Conservation (phyloP, 2,797 vertebrate genomes). For the Pangasius macronema region DNA sequence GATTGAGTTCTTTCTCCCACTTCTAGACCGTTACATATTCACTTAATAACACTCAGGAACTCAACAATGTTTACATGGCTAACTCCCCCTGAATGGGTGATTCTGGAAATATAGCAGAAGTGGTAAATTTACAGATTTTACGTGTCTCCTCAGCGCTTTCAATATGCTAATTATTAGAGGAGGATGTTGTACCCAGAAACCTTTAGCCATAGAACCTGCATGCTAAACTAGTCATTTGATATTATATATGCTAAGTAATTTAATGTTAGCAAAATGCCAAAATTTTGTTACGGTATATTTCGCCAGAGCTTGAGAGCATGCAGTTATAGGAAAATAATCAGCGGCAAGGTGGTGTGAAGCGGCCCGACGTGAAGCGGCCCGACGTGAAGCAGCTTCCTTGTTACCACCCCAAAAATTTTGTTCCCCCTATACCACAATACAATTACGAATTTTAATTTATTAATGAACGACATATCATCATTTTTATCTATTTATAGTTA, state of each 20-base stretch:
- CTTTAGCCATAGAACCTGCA: neutral
- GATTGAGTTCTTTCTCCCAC: neutral
- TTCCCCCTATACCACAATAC: neutral
- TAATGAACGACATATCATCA: neutral
- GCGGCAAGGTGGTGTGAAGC: neutral
- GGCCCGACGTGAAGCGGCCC: neutral
- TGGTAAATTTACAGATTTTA: neutral
- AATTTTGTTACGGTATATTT: neutral
- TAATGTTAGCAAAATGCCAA: neutral
- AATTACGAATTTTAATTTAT: neutral
- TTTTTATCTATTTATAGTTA: neutral
- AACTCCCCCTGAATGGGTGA: neutral
- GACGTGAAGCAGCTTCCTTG: neutral
- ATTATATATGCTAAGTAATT: neutral
- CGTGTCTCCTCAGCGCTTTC: neutral
- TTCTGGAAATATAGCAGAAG: neutral
- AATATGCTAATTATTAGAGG: neutral
- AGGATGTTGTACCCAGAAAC: neutral
- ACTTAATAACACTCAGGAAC: neutral
- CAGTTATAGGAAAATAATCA: neutral
- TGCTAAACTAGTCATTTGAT: neutral
- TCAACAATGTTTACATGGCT: neutral
- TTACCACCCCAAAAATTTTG: neutral
- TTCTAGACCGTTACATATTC: neutral
- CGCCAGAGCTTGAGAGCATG: neutral